phyloP scores from a whole-genome alignment of 2,797 vertebrate genomes.

The Pelobates cultripes region DNA sequence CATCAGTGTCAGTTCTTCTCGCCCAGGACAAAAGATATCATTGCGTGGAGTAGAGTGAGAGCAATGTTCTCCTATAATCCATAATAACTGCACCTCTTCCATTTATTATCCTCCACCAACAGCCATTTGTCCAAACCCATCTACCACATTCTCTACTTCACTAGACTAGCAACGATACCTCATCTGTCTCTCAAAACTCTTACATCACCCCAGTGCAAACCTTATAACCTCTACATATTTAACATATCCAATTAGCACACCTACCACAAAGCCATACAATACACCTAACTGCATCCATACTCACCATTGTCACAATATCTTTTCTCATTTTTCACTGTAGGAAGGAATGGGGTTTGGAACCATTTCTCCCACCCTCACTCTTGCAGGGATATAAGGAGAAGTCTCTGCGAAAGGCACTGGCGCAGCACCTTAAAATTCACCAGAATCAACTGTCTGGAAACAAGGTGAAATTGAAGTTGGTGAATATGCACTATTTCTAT shows the following conservation, averaged over 20 bases:
- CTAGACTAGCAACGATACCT: background rate
- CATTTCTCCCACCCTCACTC: constrained; percentile 93
- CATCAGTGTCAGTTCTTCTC: constrained; percentile 94
- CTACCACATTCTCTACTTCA: background rate
- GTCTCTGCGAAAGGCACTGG: constrained; percentile 92
- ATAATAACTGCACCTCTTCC: background rate
- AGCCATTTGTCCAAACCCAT: background rate
- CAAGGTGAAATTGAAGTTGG: constrained; percentile 79
- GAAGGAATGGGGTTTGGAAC: constrained; percentile 98
- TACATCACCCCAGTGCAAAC: background rate
- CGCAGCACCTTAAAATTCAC: constrained; percentile 94
- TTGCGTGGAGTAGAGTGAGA: constrained; percentile 98
- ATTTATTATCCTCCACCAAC: background rate
- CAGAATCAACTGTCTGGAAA: constrained; percentile 90
- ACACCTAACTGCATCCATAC: too few relatives aligned
- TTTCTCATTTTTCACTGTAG: constrained; percentile 65
- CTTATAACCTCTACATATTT: background rate
- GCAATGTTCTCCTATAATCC: background rate
- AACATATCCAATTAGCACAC: background rate
- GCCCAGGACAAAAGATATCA: constrained; percentile 96
- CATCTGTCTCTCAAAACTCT: background rate
- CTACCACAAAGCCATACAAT: background rate
- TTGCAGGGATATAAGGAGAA: constrained; percentile 95
- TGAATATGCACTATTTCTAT: background rate
- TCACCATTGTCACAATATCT: background rate